Evolutionary conservation across 1,140 invertebrate genomes (phyloP).

Genomic region (Panagrolaimus sp.): DNA sequence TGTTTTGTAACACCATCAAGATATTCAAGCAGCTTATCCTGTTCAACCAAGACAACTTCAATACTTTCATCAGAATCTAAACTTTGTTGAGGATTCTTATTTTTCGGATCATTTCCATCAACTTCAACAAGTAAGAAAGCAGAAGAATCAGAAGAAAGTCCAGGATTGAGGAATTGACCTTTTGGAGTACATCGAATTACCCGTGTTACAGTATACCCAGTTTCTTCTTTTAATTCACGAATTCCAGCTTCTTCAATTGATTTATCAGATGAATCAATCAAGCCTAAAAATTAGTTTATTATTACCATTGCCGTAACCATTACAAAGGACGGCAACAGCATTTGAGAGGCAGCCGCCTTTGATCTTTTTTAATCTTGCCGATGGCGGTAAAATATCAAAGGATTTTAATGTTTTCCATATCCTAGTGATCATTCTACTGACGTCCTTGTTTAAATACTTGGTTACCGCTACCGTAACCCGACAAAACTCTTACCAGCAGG

Average conservation of each 20-base stretch:
- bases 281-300: conserved; percentile 24
- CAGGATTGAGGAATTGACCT: conserved; percentile 33
- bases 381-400: too few species aligned
- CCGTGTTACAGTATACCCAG: conserved; percentile 32
- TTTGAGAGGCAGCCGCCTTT: too few species aligned
- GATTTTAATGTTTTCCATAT: too few species aligned
- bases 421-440: too few species aligned
- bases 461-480: neutral
- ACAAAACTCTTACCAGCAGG: conserved; percentile 31
- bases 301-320: too few species aligned
- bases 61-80: conserved; percentile 35
- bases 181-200: conserved; percentile 20
- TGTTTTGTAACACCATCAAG: neutral
- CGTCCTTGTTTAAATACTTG: neutral
- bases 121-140: conserved; percentile 38
- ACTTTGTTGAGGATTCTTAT: conserved; percentile 31
- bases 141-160: conserved; percentile 37
- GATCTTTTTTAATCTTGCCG: too few species aligned
- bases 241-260: conserved; percentile 32
- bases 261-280: conserved; percentile 34
- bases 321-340: too few species aligned
- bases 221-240: conserved; percentile 42
- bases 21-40: conserved; percentile 30
- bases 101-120: conserved; percentile 38
- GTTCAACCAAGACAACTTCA: conserved; percentile 36